Evolutionary conservation across 1,140 invertebrate genomes (phyloP).

Genomic region (Bombyx mori): DNA sequence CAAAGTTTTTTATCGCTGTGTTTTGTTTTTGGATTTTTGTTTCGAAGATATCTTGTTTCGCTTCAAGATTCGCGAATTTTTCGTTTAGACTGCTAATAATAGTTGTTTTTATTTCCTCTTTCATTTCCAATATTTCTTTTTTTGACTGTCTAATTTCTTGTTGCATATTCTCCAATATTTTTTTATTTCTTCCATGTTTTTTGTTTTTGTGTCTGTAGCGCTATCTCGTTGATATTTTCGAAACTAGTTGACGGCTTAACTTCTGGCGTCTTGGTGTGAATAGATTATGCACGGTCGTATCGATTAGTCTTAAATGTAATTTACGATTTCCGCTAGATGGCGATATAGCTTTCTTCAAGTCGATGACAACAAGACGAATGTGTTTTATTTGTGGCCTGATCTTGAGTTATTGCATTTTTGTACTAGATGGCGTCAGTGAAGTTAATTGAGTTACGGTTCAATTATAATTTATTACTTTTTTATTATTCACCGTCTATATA

Average conservation of each 20-base stretch:
- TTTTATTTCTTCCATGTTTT: constrained; percentile 25
- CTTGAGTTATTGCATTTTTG: constrained; percentile 19
- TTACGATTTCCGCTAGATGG: not conserved
- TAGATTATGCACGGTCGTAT: constrained; percentile 7
- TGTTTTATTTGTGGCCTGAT: constrained; percentile 20
- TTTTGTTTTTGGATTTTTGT: constrained; percentile 19
- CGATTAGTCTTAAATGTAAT: constrained; percentile 10
- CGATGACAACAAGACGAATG: not conserved
- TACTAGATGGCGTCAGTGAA: constrained; percentile 10
- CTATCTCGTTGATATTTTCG: not conserved
- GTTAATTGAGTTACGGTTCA: too few relatives aligned
- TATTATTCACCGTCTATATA: too few relatives aligned
- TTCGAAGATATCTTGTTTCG: constrained; percentile 16
- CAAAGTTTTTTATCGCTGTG: constrained; percentile 17
- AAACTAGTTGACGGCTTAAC: not conserved
- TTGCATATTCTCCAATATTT: constrained; percentile 19
- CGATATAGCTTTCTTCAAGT: not conserved
- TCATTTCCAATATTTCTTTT: constrained; percentile 18
- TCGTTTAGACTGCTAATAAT: constrained; percentile 22
- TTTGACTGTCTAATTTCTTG: constrained; percentile 20
- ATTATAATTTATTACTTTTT: not conserved
- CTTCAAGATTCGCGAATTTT: constrained; percentile 20
- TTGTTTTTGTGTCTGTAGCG: not conserved
- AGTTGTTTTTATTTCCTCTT: constrained; percentile 21
- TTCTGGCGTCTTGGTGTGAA: constrained; percentile 5